Evolutionary conservation across 2,113 vertebrate species (phyloP).

Genomic region (Gallinago undulata): DNA sequence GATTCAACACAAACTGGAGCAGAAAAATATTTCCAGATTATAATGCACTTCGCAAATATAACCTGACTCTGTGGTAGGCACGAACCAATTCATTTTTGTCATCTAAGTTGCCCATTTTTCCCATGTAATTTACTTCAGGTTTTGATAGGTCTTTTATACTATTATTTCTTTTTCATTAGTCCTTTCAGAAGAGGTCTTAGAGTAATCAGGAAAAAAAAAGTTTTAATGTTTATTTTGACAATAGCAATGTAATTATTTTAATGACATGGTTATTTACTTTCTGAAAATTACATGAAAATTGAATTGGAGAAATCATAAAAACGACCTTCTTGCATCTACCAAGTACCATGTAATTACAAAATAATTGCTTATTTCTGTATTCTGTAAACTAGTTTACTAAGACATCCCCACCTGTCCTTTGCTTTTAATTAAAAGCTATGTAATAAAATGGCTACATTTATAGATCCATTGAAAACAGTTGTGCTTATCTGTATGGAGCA

Average conservation of each 20-base stretch:
- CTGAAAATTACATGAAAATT: constrained; percentile 3
- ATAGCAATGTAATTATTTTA: constrained; percentile 1
- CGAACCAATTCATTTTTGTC: background rate
- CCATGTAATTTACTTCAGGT: background rate
- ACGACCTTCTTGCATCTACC: background rate
- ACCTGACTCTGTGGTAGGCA: background rate
- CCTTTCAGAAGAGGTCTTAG: background rate
- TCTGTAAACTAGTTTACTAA: background rate
- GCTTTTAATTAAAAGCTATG: background rate
- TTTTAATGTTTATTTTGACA: constrained; percentile 6
- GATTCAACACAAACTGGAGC: background rate
- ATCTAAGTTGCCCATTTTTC: background rate
- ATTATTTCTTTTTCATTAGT: background rate
- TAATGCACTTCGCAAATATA: background rate
- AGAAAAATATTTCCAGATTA: background rate
- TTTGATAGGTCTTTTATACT: background rate
- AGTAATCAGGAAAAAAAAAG: background rate
- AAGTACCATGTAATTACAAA: background rate
- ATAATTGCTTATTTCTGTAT: constrained; percentile 11
- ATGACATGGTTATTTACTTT: background rate
- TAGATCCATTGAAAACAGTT: background rate
- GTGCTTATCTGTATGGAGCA: background rate
- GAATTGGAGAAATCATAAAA: background rate
- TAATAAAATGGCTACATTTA: background rate
- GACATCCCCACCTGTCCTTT: background rate